Conservation (phyloP, 2,797 vertebrate species). For the Peromyscus aztecus region DNA sequence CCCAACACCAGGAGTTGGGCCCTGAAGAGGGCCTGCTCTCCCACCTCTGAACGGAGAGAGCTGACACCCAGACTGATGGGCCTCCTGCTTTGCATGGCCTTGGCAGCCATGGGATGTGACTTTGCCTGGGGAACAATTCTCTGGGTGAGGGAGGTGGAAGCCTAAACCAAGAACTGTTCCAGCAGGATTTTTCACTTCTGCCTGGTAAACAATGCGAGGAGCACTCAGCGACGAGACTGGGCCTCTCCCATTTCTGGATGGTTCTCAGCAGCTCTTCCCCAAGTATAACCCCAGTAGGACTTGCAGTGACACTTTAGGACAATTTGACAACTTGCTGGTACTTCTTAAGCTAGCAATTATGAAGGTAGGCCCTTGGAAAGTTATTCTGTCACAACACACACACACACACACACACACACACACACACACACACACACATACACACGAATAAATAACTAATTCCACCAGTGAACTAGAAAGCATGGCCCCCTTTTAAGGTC, state of each 20-base stretch:
- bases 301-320: neutral
- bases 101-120: slow-evolving; percentile 87
- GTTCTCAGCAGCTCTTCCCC: slow-evolving; percentile 10
- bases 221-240: neutral
- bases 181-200: slow-evolving; percentile 81
- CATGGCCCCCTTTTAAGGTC: neutral
- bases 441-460: neutral
- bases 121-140: slow-evolving; percentile 88
- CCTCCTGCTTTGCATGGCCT: slow-evolving; percentile 85
- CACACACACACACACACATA: neutral
- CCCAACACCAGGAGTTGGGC: neutral
- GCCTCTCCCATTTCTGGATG: slow-evolving; percentile 47
- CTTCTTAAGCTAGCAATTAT: neutral
- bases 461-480: neutral
- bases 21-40: neutral
- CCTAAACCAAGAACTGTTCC: slow-evolving; percentile 76
- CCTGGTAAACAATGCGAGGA: slow-evolving; percentile 73
- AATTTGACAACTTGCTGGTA: neutral
- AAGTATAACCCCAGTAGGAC: neutral
- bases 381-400: neutral
- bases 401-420: neutral
- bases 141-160: slow-evolving; percentile 84
- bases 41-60: neutral
- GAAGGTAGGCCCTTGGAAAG: neutral
- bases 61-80: slow-evolving; percentile 63